These are phyloP conservation scores for Melipona beecheii DNA, from an alignment of 2,888 invertebrate species.

Conservation along the genomic window DNA sequence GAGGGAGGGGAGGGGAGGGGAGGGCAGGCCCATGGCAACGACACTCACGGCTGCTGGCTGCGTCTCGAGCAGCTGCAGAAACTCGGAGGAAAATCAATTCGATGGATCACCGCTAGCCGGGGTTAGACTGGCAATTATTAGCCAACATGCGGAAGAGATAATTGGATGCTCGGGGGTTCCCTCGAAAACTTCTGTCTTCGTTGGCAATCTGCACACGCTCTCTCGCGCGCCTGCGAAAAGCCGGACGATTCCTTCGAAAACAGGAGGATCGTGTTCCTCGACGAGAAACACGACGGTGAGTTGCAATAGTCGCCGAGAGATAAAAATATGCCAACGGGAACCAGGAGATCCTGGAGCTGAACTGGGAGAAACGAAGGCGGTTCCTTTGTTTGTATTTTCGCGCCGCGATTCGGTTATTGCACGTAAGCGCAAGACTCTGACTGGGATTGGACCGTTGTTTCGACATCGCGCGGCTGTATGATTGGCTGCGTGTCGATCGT, in stretches of 20 bases:
- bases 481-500: too few relatives aligned
- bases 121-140: constrained; percentile 59
- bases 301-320: background rate
- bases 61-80: constrained; percentile 49
- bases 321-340: background rate
- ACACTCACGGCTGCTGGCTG: constrained; percentile 30
- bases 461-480: too few relatives aligned
- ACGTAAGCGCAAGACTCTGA: too few relatives aligned
- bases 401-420: too few relatives aligned
- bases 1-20: background rate
- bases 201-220: constrained; percentile 26
- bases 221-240: constrained; percentile 8
- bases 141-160: constrained; percentile 76
- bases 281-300: background rate
- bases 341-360: too few relatives aligned
- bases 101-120: constrained; percentile 62
- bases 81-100: constrained; percentile 69
- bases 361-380: too few relatives aligned
- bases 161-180: constrained; percentile 71
- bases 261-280: background rate
- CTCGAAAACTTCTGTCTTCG: constrained; percentile 45
- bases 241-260: background rate
- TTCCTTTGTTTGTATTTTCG: too few relatives aligned
- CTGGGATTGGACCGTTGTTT: too few relatives aligned
- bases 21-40: constrained; percentile 29